Conservation (phyloP, 2,888 invertebrate genomes). For the Uropetala carovei region DNA sequence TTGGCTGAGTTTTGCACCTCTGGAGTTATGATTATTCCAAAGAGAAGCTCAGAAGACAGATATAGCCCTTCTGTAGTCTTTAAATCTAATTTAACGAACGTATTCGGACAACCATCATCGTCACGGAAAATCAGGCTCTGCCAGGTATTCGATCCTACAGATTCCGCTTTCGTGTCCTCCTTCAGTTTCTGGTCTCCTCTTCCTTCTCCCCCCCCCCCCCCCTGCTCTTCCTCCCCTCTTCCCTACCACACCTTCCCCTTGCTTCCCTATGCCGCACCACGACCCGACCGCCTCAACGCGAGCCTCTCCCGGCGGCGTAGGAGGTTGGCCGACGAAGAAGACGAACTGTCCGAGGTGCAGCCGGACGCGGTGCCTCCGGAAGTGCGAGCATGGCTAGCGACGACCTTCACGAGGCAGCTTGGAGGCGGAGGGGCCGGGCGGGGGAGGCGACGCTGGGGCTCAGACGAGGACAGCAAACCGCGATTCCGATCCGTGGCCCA, state of each 20-base stretch:
- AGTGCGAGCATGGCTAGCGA: slow-evolving; percentile 97
- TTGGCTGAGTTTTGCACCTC: no score
- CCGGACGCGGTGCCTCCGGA: slow-evolving; percentile 97
- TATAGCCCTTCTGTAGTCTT: no score
- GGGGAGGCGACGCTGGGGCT: slow-evolving; percentile 78
- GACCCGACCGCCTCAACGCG: slow-evolving; percentile 5
- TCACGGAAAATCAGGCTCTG: not conserved
- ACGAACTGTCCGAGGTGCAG: slow-evolving; percentile 96
- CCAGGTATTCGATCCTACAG: not conserved
- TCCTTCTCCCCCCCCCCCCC: not conserved
- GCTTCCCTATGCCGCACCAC: not conserved
- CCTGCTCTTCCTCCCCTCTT: not conserved
- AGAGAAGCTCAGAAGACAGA: no score
- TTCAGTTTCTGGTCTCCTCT: not conserved
- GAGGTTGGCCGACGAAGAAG: slow-evolving; percentile 92
- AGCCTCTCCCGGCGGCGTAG: slow-evolving; percentile 74
- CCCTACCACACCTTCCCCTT: not conserved
- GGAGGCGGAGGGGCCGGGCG: slow-evolving; percentile 79
- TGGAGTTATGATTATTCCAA: no score
- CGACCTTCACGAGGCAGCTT: slow-evolving; percentile 95
- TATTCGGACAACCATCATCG: no score
- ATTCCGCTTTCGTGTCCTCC: not conserved
- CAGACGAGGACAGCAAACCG: slow-evolving; percentile 83
- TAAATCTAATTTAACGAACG: no score
- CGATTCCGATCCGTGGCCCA: slow-evolving; percentile 97